phyloP scores from a whole-genome alignment of 1,140 invertebrate genomes.

The Halesus radiatus region DNA sequence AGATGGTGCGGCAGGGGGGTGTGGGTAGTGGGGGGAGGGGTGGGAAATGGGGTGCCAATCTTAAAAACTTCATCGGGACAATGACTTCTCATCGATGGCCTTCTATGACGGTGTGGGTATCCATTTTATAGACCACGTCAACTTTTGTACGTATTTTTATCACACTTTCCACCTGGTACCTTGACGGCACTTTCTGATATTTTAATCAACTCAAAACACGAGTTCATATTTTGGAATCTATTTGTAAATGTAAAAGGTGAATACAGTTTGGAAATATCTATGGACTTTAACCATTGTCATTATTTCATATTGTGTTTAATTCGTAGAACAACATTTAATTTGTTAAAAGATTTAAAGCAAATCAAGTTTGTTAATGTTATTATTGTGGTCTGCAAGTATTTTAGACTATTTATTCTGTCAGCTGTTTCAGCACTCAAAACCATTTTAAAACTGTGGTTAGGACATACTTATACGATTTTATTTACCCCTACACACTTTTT shows the following conservation, averaged over 20 bases:
- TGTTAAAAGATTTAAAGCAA: no score
- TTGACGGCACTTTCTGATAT: background rate
- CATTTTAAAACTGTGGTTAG: no score
- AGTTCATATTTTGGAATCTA: background rate
- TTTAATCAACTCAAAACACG: background rate
- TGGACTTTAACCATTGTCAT: no score
- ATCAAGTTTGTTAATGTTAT: no score
- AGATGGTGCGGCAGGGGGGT: conserved; percentile 38
- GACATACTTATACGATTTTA: no score
- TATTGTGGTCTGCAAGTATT: no score
- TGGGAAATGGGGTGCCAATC: conserved; percentile 34
- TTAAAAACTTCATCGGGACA: conserved; percentile 24
- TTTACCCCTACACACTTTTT: no score
- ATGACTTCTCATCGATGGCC: conserved; percentile 27
- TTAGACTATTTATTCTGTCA: no score
- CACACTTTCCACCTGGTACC: background rate
- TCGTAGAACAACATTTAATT: no score
- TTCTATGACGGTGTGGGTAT: background rate
- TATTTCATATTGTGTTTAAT: no score
- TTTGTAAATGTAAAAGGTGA: background rate
- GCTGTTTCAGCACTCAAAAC: no score
- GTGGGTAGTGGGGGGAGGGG: background rate
- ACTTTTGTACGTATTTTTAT: background rate
- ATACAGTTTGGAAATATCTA: background rate
- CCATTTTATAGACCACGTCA: background rate